Base-by-base conservation (phyloP, 2,888 invertebrate species). In the Hydrotaea diabolus region DNA sequence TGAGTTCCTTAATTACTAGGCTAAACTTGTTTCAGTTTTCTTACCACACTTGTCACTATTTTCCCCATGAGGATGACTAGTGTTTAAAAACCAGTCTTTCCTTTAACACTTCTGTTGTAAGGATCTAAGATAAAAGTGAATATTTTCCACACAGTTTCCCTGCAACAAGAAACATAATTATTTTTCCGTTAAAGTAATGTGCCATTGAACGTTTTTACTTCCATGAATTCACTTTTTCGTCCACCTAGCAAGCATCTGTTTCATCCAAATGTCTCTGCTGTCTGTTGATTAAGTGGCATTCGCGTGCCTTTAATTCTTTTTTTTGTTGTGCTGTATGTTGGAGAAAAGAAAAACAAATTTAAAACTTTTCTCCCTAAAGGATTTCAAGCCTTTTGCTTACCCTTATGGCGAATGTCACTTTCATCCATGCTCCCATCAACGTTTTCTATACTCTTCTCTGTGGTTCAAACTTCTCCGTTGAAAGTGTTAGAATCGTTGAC, bases 201-300 rank as follows among this genome's bases (percentile, higher is more conserved):
- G 0, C 31, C 11, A 55, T 57, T 39, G 17, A 36, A n/a, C 66
- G 73, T 46, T 59, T 46, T 75, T 59, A 15, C 62, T 74, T 62
- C 39, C 74, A 78, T 78, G 74, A 59, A 75, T 71, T 71, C 62
- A 53, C 78, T 43, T 72, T 72, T 31, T 76, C 17, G 21, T 4
- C 21, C 3, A 59, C 26, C 2, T 13, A 19, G 36, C 55, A 53
- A 83, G 62, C 79, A 83, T 79, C 83, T 83, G 79, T 73, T 26
- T 17, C 11, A 15, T 72, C 46, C 15, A 69, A 57, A 77, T 59
- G 64, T 49, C 59, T 26, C 49, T 46, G 46, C 19, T 62, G 8
- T 36, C 62, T 64, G 83, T 77, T 84, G 80, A 84, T 84, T 84
- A 80, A 84, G 83, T 80, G 80, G 80, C 74, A 57, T 72, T 75